These are phyloP conservation scores for Alfaro cultratus DNA, from an alignment of 2,797 vertebrate genomes.

Conservation along the genomic window DNA sequence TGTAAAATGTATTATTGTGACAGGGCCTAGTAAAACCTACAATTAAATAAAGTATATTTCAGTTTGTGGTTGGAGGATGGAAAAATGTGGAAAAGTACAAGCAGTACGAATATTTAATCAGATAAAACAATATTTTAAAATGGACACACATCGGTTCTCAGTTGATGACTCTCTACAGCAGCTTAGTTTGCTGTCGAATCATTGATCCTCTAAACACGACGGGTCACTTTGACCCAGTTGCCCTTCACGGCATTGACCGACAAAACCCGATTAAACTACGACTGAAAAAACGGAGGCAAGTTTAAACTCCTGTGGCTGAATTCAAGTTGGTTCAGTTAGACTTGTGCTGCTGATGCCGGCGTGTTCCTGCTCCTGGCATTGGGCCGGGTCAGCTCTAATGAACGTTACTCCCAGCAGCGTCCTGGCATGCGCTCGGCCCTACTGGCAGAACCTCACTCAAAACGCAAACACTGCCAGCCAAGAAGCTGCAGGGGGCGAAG, in stretches of 20 bases:
- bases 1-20: no score
- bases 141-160: neutral
- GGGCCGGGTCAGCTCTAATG: conserved; percentile 53
- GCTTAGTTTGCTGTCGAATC: conserved; percentile 11
- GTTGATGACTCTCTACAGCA: neutral
- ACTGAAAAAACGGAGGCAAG: neutral
- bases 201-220: conserved; percentile 45
- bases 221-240: conserved; percentile 36
- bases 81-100: neutral
- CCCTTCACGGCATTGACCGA: conserved; percentile 33
- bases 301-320: neutral
- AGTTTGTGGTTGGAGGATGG: neutral
- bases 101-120: neutral
- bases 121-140: neutral
- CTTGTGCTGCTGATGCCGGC: conserved; percentile 32
- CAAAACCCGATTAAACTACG: conserved; percentile 33
- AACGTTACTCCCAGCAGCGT: conserved; percentile 45
- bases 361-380: conserved; percentile 50
- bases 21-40: neutral
- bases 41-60: neutral
- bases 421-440: conserved; percentile 37
- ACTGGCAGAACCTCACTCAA: conserved; percentile 45
- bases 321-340: neutral
- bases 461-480: conserved; percentile 20
- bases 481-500: conserved; percentile 25